Evolutionary conservation across 2,113 vertebrate species (phyloP).

Genomic region (Rattus norvegicus): DNA sequence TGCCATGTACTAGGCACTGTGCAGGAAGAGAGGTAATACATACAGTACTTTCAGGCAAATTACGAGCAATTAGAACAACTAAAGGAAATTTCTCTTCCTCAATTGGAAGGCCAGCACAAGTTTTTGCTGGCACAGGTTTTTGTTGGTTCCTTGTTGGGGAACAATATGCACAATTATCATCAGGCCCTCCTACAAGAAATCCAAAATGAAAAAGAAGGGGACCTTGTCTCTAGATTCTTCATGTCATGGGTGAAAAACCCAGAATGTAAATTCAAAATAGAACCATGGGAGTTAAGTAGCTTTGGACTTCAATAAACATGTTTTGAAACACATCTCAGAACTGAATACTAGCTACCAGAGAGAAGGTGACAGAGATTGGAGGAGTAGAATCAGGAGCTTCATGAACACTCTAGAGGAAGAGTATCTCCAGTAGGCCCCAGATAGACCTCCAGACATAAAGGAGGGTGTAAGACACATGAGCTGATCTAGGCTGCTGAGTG

Average conservation of each 20-base stretch:
- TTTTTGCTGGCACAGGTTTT: neutral
- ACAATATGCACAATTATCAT: neutral
- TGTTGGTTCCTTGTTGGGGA: neutral
- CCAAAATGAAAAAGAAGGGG: neutral
- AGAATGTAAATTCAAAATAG: neutral
- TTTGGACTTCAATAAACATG: neutral
- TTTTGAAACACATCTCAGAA: neutral
- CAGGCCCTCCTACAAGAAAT: neutral
- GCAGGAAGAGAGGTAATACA: neutral
- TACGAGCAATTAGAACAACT: neutral
- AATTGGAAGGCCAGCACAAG: neutral
- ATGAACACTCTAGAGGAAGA: neutral
- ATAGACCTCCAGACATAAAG: neutral
- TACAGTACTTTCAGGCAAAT: neutral
- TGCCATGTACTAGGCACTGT: neutral
- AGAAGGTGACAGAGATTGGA: neutral
- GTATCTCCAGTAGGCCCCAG: neutral
- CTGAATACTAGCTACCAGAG: neutral
- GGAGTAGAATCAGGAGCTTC: neutral
- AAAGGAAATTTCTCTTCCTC: neutral
- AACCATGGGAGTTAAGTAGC: neutral
- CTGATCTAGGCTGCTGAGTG: neutral
- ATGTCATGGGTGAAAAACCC: neutral
- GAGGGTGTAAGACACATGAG: neutral
- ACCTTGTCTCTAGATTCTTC: neutral